Evolutionary conservation across 2,113 vertebrate species (phyloP).

Genomic region (Naja naja): DNA sequence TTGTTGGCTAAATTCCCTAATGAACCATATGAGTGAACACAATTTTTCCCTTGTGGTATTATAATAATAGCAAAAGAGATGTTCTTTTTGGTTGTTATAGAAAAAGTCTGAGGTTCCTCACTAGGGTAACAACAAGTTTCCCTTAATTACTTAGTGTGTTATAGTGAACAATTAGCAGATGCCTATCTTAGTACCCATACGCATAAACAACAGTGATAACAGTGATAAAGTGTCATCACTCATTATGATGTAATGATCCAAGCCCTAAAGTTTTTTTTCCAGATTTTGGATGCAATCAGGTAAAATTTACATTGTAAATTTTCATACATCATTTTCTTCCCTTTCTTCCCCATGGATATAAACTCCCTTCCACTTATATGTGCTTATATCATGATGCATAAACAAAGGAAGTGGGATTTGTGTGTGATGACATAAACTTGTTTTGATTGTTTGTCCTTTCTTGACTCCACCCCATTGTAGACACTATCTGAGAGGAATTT

Average conservation of each 20-base stretch:
- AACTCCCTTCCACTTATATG: neutral
- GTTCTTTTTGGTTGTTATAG: neutral
- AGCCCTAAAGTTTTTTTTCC: neutral
- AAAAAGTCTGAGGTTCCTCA: neutral
- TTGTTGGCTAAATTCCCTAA: slow-evolving; percentile 3
- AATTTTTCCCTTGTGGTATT: neutral
- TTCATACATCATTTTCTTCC: neutral
- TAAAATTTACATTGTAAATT: neutral
- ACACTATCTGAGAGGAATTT: neutral
- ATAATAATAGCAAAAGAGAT: neutral
- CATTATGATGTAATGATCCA: neutral
- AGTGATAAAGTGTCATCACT: neutral
- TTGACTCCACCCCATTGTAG: neutral
- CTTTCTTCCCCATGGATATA: neutral
- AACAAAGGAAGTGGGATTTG: neutral
- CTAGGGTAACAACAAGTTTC: neutral
- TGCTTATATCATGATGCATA: neutral
- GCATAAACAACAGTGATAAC: neutral
- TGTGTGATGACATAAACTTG: neutral
- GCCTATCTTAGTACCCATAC: neutral
- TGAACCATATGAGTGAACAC: neutral
- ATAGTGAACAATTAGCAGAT: neutral
- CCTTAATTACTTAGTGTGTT: neutral
- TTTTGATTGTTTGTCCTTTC: neutral
- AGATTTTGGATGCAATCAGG: neutral